Evolutionary conservation across 2,113 vertebrate species (phyloP).

Genomic region (Stegostoma tigrinum): DNA sequence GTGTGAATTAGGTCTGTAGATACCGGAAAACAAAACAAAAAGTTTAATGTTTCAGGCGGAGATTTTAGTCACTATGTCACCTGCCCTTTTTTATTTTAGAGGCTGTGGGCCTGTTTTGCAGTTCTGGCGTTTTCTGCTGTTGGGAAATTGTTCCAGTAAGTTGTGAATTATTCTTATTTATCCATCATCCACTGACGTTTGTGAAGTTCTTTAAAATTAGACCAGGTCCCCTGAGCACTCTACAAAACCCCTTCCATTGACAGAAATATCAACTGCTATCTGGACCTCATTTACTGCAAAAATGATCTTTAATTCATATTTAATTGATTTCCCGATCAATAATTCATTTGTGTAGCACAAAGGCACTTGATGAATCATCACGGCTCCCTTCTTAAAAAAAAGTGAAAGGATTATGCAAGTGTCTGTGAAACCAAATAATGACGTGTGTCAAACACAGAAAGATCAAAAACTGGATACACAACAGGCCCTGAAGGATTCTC

Average conservation of each 20-base stretch:
- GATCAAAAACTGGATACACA: neutral
- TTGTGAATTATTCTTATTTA: slow-evolving; percentile 10
- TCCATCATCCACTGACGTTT: neutral
- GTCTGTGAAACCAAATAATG: neutral
- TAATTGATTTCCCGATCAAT: slow-evolving; percentile 27
- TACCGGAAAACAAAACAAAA: neutral
- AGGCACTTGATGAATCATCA: neutral
- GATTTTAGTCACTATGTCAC: neutral
- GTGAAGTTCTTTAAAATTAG: neutral
- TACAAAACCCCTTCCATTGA: neutral
- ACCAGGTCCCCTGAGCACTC: neutral
- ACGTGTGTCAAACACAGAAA: slow-evolving; percentile 3
- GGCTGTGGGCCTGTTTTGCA: neutral
- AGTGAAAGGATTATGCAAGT: neutral
- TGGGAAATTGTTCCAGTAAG: neutral
- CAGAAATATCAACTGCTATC: neutral
- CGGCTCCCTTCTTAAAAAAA: neutral
- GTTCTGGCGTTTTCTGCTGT: neutral
- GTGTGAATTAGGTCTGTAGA: neutral
- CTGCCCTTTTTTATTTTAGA: neutral
- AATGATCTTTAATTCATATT: slow-evolving; percentile 1
- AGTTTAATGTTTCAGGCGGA: neutral
- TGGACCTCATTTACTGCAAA: slow-evolving; percentile 4
- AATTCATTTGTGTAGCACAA: neutral
- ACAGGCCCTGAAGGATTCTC: slow-evolving; percentile 14